phyloP scores from a whole-genome alignment of 2,797 vertebrate species.

The Danio albolineatus region DNA sequence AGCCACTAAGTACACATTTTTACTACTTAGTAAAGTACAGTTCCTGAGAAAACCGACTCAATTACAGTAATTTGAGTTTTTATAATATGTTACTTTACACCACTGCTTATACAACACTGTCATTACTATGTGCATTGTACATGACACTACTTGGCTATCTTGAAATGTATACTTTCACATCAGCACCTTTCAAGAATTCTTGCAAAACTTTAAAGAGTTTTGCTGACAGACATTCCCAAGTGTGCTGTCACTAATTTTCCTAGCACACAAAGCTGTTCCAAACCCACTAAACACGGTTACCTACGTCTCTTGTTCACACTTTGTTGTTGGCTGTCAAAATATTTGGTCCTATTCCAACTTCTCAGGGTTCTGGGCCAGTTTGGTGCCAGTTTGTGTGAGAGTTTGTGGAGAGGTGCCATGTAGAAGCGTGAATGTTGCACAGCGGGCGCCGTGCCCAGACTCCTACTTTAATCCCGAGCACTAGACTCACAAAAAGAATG shows the following conservation, averaged over 20 bases:
- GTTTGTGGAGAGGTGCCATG: slow-evolving; percentile 34
- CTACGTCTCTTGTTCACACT: slow-evolving; percentile 11
- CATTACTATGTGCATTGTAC: background rate
- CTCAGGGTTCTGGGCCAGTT: slow-evolving; percentile 1
- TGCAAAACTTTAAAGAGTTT: slow-evolving; percentile 7
- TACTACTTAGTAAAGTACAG: too few species aligned
- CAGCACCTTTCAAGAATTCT: slow-evolving; percentile 1
- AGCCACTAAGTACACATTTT: too few species aligned
- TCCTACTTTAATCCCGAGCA: slow-evolving; percentile 23
- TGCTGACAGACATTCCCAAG: slow-evolving; percentile 27
- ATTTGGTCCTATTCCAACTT: slow-evolving; percentile 35
- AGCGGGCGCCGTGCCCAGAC: slow-evolving; percentile 32
- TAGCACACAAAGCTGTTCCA: slow-evolving; percentile 15
- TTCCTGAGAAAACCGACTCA: too few species aligned
- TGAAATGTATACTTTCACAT: slow-evolving; percentile 5
- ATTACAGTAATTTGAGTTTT: too few species aligned
- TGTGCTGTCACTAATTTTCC: slow-evolving; percentile 16
- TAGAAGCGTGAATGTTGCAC: slow-evolving; percentile 20
- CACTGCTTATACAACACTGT: too few species aligned
- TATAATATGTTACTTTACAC: too few species aligned
- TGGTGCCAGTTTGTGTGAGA: slow-evolving; percentile 23
- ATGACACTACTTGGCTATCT: background rate
- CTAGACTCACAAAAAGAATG: slow-evolving; percentile 10
- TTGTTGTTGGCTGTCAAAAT: slow-evolving; percentile 38
- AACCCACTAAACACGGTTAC: background rate